Conservation (phyloP, 2,797 vertebrate species). For the Threskiornis aethiopicus region DNA sequence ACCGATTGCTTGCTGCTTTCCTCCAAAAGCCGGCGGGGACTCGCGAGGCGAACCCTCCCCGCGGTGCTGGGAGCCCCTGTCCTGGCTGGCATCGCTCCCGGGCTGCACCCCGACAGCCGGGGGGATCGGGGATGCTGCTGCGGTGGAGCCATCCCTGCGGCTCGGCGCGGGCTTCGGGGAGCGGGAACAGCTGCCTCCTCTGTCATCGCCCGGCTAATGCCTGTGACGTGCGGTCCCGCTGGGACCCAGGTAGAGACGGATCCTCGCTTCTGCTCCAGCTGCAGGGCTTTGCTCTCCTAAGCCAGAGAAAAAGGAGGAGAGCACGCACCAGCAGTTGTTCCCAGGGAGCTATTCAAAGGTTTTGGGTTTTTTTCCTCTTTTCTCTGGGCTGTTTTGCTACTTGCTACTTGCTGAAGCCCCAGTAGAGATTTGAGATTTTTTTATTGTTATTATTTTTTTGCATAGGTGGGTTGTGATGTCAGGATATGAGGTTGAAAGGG, state of each 20-base stretch:
- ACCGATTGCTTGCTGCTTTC: background rate
- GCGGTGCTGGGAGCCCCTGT: background rate
- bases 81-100: background rate
- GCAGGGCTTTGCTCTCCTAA: background rate
- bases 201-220: background rate
- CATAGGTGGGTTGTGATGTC: constrained; percentile 3
- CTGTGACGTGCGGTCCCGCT: rapidly evolving
- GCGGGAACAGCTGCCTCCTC: background rate
- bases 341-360: background rate
- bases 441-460: background rate
- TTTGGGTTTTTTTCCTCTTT: background rate
- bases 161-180: background rate
- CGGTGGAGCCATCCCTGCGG: background rate
- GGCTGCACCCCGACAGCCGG: background rate
- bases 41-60: background rate
- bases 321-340: background rate
- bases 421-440: background rate
- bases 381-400: background rate
- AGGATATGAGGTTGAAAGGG: constrained; percentile 45
- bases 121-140: background rate
- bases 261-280: background rate
- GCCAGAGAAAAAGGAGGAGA: background rate
- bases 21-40: background rate
- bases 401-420: background rate
- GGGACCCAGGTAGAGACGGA: background rate